phyloP scores from a whole-genome alignment of 2,888 invertebrate genomes.

The Teleiodes luculella region DNA sequence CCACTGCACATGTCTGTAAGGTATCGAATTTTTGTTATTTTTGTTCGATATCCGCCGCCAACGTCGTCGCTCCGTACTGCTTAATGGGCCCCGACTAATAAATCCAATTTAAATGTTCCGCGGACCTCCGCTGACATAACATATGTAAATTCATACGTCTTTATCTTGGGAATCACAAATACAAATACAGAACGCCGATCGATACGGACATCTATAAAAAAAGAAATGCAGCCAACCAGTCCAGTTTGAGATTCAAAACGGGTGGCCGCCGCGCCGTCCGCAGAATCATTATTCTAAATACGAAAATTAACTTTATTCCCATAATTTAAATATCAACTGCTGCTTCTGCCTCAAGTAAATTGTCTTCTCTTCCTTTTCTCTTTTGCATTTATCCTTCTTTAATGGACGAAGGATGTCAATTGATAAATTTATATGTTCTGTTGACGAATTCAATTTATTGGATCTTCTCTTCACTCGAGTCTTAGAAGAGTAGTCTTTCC shows the following conservation, averaged over 20 bases:
- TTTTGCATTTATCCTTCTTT: slow-evolving; percentile 39
- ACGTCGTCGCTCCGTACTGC: slow-evolving; percentile 56
- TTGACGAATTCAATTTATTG: slow-evolving; percentile 67
- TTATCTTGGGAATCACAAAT: slow-evolving; percentile 75
- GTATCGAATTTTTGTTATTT: slow-evolving; percentile 15
- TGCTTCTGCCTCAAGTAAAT: slow-evolving; percentile 35
- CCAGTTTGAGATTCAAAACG: slow-evolving; percentile 65
- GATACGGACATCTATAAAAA: slow-evolving; percentile 54
- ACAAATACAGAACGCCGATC: slow-evolving; percentile 65
- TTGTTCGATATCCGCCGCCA: slow-evolving; percentile 42
- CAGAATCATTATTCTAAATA: slow-evolving; percentile 71
- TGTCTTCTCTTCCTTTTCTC: slow-evolving; percentile 29
- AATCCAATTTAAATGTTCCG: slow-evolving; percentile 75
- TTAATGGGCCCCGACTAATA: slow-evolving; percentile 69
- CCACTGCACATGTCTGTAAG: slow-evolving; percentile 18
- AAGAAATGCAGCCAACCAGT: slow-evolving; percentile 49
- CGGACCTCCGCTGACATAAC: slow-evolving; percentile 72
- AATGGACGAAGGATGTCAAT: slow-evolving; percentile 60
- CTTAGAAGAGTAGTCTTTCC: slow-evolving; percentile 46
- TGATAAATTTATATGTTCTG: slow-evolving; percentile 61
- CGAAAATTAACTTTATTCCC: slow-evolving; percentile 76
- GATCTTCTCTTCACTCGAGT: slow-evolving; percentile 31
- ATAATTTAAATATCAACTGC: slow-evolving; percentile 71
- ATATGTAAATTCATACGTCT: slow-evolving; percentile 77
- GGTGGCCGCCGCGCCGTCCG: slow-evolving; percentile 70